phyloP scores from a whole-genome alignment of 2,797 vertebrate species.

The Sebastes minor region DNA sequence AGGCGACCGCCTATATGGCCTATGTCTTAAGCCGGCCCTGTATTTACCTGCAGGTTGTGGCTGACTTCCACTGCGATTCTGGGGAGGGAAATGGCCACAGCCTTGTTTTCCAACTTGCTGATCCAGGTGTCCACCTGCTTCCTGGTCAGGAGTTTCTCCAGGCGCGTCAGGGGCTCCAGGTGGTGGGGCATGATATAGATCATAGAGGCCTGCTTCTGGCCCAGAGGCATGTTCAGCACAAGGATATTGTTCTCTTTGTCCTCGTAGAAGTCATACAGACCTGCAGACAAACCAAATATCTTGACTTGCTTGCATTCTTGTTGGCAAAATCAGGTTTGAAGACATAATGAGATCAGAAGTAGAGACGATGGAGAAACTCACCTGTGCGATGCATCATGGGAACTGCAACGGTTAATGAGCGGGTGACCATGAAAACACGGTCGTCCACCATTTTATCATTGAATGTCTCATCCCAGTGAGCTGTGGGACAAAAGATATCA shows the following conservation, averaged over 20 bases:
- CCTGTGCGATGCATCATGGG: constrained; percentile 98
- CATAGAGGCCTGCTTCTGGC: constrained; percentile 94
- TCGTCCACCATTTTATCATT: constrained; percentile 96
- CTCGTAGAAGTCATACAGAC: constrained; percentile 91
- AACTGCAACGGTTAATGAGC: constrained; percentile 88
- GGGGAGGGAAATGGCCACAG: constrained; percentile 93
- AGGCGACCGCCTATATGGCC: too few relatives aligned
- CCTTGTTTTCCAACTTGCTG: constrained; percentile 88
- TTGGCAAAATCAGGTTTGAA: neutral
- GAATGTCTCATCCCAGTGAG: constrained; percentile 96
- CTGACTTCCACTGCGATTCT: constrained; percentile 86
- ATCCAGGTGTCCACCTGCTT: constrained; percentile 92
- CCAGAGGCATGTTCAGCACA: constrained; percentile 92
- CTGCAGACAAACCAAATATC: constrained; percentile 67
- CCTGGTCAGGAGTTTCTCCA: constrained; percentile 93
- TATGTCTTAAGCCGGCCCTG: too few relatives aligned
- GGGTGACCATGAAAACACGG: constrained; percentile 91
- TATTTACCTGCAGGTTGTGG: constrained; percentile 84
- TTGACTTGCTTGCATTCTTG: neutral
- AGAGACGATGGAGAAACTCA: constrained; percentile 50
- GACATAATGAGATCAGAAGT: neutral
- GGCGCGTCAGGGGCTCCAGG: constrained; percentile 89
- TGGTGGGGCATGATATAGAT: constrained; percentile 94
- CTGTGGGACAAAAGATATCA: constrained; percentile 63
- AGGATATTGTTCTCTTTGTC: constrained; percentile 87